Evolutionary conservation across 2,113 vertebrate genomes (phyloP).

Genomic region (Fregata magnificens): DNA sequence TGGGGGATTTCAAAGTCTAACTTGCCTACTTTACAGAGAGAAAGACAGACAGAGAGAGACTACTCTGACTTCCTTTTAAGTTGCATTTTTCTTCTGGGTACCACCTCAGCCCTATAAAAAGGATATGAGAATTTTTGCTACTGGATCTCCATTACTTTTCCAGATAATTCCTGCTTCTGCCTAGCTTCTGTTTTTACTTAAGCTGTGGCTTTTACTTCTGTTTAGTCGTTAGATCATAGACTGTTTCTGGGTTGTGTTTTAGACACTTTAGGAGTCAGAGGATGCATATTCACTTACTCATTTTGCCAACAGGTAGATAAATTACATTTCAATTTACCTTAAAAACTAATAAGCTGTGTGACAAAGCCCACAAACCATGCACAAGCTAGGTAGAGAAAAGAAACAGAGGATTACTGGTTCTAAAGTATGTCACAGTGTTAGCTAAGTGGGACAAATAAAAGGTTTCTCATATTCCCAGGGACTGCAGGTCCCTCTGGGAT

Average conservation of each 20-base stretch:
- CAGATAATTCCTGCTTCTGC: background rate
- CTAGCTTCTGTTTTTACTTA: background rate
- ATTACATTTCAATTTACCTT: background rate
- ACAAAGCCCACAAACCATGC: background rate
- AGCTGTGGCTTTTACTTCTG: background rate
- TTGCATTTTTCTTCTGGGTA: background rate
- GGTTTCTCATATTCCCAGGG: background rate
- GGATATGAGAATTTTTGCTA: background rate
- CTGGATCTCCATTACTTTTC: background rate
- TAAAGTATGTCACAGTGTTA: background rate
- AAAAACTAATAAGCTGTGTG: background rate
- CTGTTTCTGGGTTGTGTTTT: background rate
- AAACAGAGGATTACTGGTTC: background rate
- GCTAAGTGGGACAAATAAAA: background rate
- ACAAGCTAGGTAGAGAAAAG: background rate
- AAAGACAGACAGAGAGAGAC: background rate
- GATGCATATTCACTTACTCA: background rate
- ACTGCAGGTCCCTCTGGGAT: background rate
- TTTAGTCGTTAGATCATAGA: background rate
- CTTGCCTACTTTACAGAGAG: background rate
- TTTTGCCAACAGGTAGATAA: background rate
- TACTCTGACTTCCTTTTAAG: background rate
- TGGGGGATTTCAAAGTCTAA: background rate
- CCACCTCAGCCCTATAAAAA: background rate
- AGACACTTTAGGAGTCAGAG: background rate